Conservation (phyloP, 2,797 vertebrate species). For the Pangasius sanitwongsei region DNA sequence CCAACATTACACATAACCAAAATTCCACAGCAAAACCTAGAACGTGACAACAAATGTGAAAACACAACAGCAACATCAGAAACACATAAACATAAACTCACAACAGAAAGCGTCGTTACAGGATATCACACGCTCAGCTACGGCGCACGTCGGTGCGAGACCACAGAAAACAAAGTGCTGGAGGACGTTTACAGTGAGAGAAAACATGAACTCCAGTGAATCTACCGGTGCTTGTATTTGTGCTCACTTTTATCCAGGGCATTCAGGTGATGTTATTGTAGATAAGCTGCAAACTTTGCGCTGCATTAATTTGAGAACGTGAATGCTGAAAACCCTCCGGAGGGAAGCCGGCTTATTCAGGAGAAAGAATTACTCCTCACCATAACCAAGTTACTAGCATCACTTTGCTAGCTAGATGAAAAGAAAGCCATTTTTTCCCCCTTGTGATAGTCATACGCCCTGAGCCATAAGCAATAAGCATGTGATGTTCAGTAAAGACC, state of each 20-base stretch:
- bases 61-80: not conserved
- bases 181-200: not conserved
- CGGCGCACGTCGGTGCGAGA: not conserved
- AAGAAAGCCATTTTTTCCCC: no score
- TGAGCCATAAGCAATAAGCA: not conserved
- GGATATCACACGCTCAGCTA: not conserved
- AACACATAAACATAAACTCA: not conserved
- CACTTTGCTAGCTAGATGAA: not conserved
- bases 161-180: not conserved
- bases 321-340: not conserved
- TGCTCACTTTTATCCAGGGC: not conserved
- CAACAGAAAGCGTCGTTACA: not conserved
- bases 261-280: not conserved
- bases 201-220: not conserved
- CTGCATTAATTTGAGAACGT: not conserved
- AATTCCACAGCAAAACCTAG: not conserved
- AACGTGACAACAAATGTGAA: not conserved
- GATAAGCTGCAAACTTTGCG: not conserved
- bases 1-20: no score
- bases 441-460: no score
- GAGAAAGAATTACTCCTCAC: not conserved
- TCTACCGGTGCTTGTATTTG: not conserved
- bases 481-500: not conserved
- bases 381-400: not conserved
- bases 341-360: not conserved